Base-by-base conservation (phyloP, 1,140 invertebrate species). In the Phocides pigmalion region DNA sequence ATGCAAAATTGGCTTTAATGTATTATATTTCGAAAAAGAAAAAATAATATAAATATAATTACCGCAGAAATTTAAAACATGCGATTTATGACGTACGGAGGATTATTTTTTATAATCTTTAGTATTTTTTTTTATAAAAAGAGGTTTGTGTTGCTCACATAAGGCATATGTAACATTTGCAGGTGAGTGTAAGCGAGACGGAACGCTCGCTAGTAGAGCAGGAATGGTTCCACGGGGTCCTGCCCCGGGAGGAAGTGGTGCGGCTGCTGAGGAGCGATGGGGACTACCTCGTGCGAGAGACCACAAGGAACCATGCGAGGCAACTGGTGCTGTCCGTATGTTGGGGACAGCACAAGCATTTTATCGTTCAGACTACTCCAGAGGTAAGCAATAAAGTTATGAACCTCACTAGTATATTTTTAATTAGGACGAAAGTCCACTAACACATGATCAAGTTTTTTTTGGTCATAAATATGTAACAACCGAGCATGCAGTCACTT, bases 181-280 rank as follows among this genome's bases (percentile, higher is more conserved):
- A 91, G 87, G 86, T 91, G 64, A 86, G 80, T 67, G 87, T 84
- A 49, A 85, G 80, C 35, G 87, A 89, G 66, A 82, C 86, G 12
- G 89, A 91, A 70, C 77, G 94, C 39, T 93, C 94, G 17, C 87
- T 97, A 12, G 95, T 96, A 56, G 97, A 98, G 66, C 97, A 98
- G 89, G 97, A 98, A 86, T 99, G 98, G 98, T 99, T 99, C 90
- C 98, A 99, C 84, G 98, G 98, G 3, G 98, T 99, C 1, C 81
- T 99, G 25, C 98, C 98, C 0, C 92, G 98, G 41, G 98, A 99
- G 89, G 98, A 99, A 92, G 98, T 99, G 1, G 97, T 99, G 9
- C 92, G 98, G 63, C 93, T 99, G 11, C 91, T 99, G 15, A 94
- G 95, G 9, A 95, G 95, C 46, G 96, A 99, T 77, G 98, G 98